Base-by-base conservation (phyloP, 2,113 vertebrate genomes). In the Crotalus tigris region DNA sequence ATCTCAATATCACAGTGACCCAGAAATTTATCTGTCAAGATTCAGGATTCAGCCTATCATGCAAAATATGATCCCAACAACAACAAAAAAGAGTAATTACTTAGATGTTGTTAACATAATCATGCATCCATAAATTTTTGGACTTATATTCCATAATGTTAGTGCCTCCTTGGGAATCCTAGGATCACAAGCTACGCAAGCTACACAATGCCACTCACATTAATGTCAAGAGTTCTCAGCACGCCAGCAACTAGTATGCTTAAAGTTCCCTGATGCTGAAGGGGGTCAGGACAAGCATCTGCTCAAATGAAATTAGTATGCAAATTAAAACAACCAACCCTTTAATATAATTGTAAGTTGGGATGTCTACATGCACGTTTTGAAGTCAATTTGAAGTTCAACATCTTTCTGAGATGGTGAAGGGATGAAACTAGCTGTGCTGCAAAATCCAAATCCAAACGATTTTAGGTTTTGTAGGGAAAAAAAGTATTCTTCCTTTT, bases 1-100 rank as follows among this genome's bases (percentile, higher is more conserved):
- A 95, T 95, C 93, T 94, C 93, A 92, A 85, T 91, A 88, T 95
- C 97, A 90, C 85, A 94, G 92, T 85, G 90, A 95, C 93, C 94
- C 85, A 89, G 91, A 96, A 94, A 96, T 90, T 95, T 97, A 96
- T 95, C 91, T 94, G 88, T 94, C 97, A 87, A 75, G 57, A 85
- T n/a, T 85, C 26, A 89, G 17, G 85, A 88, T 94, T 85, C 39
- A 46, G 88, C 91, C 69, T 24, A n/a, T 93, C 85, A 91, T 39
- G 23, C 91, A 2, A 85, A 59, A 8, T 24, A 9, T 91, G 93
- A 21, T 85, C 94, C 55, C 23, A 26, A 0, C 51, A 39, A 39
- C 0, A 0, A 2, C 4, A 11, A 7, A 15, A 13, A 58, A 59
- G 64, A 49, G 49, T 17, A n/a, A 23, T 1, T 54, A 0, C 58